Base-by-base conservation (phyloP, 35 echinoderm and acorn worm genomes). In the Antedon bifida region DNA sequence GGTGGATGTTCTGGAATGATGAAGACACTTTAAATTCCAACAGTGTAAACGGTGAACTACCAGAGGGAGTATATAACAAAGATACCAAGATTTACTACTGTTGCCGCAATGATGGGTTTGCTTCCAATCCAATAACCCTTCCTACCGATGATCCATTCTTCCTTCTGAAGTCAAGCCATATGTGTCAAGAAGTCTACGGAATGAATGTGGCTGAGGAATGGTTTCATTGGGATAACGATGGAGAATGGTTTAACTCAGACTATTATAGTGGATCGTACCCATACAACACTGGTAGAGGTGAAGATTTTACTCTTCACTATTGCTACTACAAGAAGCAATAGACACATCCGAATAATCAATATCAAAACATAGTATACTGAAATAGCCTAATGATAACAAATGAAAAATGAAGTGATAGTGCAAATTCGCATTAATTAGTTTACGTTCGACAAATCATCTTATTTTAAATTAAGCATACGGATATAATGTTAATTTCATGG, bases 31-130 rank as follows among this genome's bases (percentile, higher is more conserved):
- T 74, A 46, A 92, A 92, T 39, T 34, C 39, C 31, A 92, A 92
- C 73, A 38, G 33, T 9, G 7, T 21, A 2, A 81, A 46, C 13
- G 90, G 90, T 30, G 39, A 34, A 39, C 31, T 92, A 2, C 90
- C 90, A 0, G 82, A 92, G 46, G 90, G 90, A 30, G 86, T 85
- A 17, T 92, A 92, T 75, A 83, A 87, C 32, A 31, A 86, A 34
- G 83, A 92, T 78, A 92, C 90, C 19, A 34, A 81, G 74, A 92
- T 92, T 9, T 92, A 92, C 86, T 92, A 80, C 86, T 92, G 90
- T 73, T 92, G 90, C 34, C 82, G 90, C 3, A 82, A 88, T 10
- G 90, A 92, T 73, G 90, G 85, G 0, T 74, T 39, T 17, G 46
- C 82, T 0, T 35, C 55, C 14, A 84, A 12, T 30, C 75, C 82